These are phyloP conservation scores for Trachemys scripta DNA, from an alignment of 2,113 vertebrate genomes.

Conservation along the genomic window DNA sequence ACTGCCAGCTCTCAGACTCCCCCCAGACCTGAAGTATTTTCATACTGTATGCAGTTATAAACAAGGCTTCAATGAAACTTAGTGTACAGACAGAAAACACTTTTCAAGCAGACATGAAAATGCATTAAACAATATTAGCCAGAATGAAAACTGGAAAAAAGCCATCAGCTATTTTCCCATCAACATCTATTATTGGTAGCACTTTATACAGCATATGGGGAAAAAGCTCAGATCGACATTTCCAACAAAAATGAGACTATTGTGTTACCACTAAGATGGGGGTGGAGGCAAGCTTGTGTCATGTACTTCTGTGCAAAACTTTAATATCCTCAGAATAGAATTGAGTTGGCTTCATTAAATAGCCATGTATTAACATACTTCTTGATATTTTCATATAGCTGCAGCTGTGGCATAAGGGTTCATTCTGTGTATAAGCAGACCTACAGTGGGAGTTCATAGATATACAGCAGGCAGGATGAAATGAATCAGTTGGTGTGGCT, in stretches of 20 bases:
- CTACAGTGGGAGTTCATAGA: background rate
- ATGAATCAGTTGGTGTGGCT: background rate
- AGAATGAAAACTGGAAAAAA: background rate
- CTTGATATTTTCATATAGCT: background rate
- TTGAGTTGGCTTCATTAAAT: background rate
- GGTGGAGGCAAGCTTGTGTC: background rate
- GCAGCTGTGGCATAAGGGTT: rapidly evolving
- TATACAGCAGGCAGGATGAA: background rate
- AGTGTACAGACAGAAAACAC: background rate
- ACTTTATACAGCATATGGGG: background rate
- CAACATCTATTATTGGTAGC: background rate
- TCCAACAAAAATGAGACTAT: background rate
- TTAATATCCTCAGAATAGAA: background rate
- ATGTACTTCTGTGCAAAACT: background rate
- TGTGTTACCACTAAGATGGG: background rate
- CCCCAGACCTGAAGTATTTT: background rate
- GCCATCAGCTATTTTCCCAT: background rate
- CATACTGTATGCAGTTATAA: background rate
- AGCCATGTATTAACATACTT: background rate
- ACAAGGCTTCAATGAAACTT: background rate
- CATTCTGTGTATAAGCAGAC: background rate
- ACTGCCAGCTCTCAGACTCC: background rate
- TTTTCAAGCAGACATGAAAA: background rate
- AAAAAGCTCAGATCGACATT: background rate
- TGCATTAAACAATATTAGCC: background rate